These are phyloP conservation scores for Philereme vetulata DNA, from an alignment of 2,888 invertebrate species.

Conservation along the genomic window DNA sequence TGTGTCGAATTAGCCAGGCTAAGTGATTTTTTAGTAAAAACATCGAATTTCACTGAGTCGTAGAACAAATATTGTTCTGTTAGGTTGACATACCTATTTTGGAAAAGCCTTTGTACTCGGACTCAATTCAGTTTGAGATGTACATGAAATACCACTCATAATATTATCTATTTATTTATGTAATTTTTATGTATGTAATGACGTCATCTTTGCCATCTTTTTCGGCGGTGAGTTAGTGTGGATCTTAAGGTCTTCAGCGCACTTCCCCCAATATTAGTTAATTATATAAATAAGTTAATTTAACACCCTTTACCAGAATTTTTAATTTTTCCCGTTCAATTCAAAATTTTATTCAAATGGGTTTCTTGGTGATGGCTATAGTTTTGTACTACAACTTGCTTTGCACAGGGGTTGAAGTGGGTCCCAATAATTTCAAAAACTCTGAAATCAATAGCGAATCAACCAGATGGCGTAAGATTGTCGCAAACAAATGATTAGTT, in stretches of 20 bases:
- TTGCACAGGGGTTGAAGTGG: slow-evolving; percentile 7
- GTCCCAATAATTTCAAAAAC: not conserved
- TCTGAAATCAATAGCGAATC: too few relatives aligned
- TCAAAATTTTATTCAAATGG: not conserved
- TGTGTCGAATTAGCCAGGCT: too few relatives aligned
- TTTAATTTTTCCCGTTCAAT: not conserved
- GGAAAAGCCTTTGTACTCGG: too few relatives aligned
- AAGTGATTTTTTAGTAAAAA: too few relatives aligned
- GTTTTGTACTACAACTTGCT: not conserved
- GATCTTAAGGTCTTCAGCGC: slow-evolving; percentile 40
- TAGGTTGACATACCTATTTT: too few relatives aligned
- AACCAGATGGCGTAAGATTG: too few relatives aligned
- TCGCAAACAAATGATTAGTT: not conserved
- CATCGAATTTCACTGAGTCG: too few relatives aligned
- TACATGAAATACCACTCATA: not conserved
- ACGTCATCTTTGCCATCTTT: slow-evolving; percentile 38
- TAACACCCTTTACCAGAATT: not conserved
- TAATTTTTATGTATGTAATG: slow-evolving; percentile 36
- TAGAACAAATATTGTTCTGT: too few relatives aligned
- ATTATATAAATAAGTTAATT: slow-evolving; percentile 18
- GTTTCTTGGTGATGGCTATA: slow-evolving; percentile 12
- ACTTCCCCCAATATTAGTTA: slow-evolving; percentile 27
- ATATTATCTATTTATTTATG: slow-evolving; percentile 39
- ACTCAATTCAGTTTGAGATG: too few relatives aligned
- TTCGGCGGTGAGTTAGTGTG: slow-evolving; percentile 72